Evolutionary conservation across 2,113 vertebrate species (phyloP).

Genomic region (Macaca mulatta): DNA sequence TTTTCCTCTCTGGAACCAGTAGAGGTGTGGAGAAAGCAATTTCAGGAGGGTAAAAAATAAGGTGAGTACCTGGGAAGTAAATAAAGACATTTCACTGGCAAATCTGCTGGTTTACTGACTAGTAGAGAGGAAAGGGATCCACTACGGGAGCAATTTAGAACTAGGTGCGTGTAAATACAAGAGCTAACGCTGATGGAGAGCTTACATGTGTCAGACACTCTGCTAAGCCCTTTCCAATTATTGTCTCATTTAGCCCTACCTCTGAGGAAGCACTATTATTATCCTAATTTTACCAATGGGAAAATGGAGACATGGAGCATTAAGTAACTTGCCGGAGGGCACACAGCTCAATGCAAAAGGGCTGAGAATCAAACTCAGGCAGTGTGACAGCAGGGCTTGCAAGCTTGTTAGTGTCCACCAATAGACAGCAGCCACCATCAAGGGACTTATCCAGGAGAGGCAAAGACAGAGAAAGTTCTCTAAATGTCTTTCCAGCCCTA

Average conservation of each 20-base stretch:
- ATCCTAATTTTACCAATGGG: not conserved
- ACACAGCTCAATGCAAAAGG: not conserved
- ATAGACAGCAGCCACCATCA: fast-evolving
- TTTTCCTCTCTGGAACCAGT: not conserved
- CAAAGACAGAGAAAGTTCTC: not conserved
- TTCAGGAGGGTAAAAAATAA: not conserved
- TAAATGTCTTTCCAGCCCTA: not conserved
- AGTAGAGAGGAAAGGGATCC: not conserved
- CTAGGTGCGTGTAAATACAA: not conserved
- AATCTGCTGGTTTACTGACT: not conserved
- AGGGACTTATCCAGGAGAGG: not conserved
- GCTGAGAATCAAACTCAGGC: not conserved
- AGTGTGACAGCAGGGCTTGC: not conserved
- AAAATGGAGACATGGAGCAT: not conserved
- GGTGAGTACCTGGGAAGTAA: not conserved
- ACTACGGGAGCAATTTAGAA: not conserved
- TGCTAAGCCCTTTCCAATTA: slow-evolving; percentile 36
- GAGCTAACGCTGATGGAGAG: not conserved
- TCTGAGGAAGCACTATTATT: not conserved
- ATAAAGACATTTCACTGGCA: not conserved
- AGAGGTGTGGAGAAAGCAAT: not conserved
- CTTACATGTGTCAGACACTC: not conserved
- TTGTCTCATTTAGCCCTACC: slow-evolving; percentile 41
- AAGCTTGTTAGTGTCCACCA: fast-evolving
- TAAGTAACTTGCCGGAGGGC: not conserved